Evolutionary conservation across 2,797 vertebrate species (phyloP).

Genomic region (Sebastes matsubarae): DNA sequence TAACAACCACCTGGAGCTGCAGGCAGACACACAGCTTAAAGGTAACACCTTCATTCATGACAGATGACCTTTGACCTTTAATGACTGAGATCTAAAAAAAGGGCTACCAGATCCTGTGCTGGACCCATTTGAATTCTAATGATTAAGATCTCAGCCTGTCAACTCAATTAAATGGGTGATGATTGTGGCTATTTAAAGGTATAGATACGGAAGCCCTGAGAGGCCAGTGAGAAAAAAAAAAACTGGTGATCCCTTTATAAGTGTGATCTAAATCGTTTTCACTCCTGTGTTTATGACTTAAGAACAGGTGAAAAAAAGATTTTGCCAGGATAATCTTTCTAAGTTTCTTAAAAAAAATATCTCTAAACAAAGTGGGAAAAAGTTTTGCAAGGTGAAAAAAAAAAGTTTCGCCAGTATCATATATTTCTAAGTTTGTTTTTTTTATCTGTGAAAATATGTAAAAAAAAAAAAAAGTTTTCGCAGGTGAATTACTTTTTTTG

Average conservation of each 20-base stretch:
- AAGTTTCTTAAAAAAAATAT: neutral
- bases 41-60: conserved; percentile 52
- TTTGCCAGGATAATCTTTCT: neutral
- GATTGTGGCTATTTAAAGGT: neutral
- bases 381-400: no score
- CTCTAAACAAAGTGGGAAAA: no score
- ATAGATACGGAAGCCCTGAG: neutral
- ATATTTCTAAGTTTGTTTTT: no score
- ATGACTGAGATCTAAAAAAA: neutral
- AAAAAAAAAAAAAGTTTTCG: no score
- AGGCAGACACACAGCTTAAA: conserved; percentile 40
- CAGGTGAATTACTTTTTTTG: no score
- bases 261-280: no score
- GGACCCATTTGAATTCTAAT: neutral
- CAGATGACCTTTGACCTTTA: neutral
- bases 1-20: conserved; percentile 45
- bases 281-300: no score
- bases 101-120: neutral
- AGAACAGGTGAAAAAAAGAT: no score
- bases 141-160: neutral
- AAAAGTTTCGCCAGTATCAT: no score
- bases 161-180: neutral
- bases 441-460: no score
- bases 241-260: no score
- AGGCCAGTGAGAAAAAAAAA: neutral